Evolutionary conservation across 2,113 vertebrate species (phyloP), one percentile per base, ranked within the genome.

Genomic region (Chascanopsetta lugubris): DNA sequence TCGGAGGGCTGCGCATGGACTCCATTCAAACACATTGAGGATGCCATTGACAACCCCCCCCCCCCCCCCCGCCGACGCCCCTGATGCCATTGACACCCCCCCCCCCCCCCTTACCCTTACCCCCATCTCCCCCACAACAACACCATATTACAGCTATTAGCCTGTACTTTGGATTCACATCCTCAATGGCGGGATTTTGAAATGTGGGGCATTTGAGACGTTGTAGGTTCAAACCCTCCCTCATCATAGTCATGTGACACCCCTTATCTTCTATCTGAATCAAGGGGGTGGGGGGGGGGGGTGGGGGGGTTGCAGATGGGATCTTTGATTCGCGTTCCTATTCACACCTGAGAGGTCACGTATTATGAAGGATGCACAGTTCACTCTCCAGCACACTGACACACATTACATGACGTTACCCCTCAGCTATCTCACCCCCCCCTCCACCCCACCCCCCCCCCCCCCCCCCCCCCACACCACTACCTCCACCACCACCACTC

Each of bases 261-360:
- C n/a, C n/a, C n/a, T 57, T 58, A 64, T 63, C 50, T 51, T 43
- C 54, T 82, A 64, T 61, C 56, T 55, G 22, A 62, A 72, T 68
- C 48, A 56, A n/a, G 57, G 64, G 62, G 45, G 65, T 55, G 75
- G 72, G 64, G 42, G 34, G 72, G 47, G 38, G 62, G 45, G 65
- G 59, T 77, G 72, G 64, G 42, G 34, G 72, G 47, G 38, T 57
- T 57, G 54, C 49, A 24, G 40, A 72, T 69, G 74, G 59, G 53
- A 69, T 64, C 75, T 68, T 69, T 57, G 59, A 75, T 82, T 77
- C 58, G 36, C 75, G 60, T 63, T 27, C 51, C 22, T 8, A 17
- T 47, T 24, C 4, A 2, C 75, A 87, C 84, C 82, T 71, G 82
- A 79, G 77, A 72, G 69, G 77, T 80, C 80, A 72, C 68, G 79